These are phyloP conservation scores for Drosophila kurseongensis DNA, from an alignment of 1,140 invertebrate species.

Conservation along the genomic window DNA sequence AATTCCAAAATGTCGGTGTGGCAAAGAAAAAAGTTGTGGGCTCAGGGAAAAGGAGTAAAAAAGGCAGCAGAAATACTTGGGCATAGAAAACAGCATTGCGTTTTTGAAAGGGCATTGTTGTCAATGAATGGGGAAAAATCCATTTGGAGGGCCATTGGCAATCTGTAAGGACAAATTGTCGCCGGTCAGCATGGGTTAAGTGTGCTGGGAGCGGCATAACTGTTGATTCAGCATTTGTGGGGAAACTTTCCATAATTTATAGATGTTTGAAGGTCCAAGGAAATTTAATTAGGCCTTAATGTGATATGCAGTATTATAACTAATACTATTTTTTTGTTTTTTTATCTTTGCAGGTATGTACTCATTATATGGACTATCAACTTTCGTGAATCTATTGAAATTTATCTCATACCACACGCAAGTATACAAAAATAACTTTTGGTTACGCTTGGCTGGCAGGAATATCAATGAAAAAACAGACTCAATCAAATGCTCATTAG, in stretches of 20 bases:
- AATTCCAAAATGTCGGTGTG: constrained; percentile 62
- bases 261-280: background rate
- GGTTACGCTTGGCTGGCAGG: constrained; percentile 18
- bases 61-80: constrained; percentile 2
- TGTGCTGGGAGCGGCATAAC: constrained; percentile 10
- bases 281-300: constrained; percentile 2
- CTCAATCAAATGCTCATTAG: constrained; percentile 60
- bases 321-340: constrained; percentile 3
- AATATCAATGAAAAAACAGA: constrained; percentile 32
- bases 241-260: constrained; percentile 2
- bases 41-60: constrained; percentile 11
- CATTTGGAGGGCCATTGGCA: constrained; percentile 65
- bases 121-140: constrained; percentile 31
- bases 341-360: constrained; percentile 67
- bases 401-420: constrained; percentile 44
- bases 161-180: constrained; percentile 50
- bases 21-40: constrained; percentile 44
- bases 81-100: constrained; percentile 36
- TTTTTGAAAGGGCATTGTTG: constrained; percentile 42
- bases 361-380: constrained; percentile 6
- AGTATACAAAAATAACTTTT: constrained; percentile 40
- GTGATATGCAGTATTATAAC: background rate
- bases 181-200: constrained; percentile 52
- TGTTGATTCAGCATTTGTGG: constrained; percentile 52
- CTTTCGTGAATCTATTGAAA: constrained; percentile 27